Evolutionary conservation across 1,140 invertebrate species (phyloP).

Genomic region (Ericerus pela): DNA sequence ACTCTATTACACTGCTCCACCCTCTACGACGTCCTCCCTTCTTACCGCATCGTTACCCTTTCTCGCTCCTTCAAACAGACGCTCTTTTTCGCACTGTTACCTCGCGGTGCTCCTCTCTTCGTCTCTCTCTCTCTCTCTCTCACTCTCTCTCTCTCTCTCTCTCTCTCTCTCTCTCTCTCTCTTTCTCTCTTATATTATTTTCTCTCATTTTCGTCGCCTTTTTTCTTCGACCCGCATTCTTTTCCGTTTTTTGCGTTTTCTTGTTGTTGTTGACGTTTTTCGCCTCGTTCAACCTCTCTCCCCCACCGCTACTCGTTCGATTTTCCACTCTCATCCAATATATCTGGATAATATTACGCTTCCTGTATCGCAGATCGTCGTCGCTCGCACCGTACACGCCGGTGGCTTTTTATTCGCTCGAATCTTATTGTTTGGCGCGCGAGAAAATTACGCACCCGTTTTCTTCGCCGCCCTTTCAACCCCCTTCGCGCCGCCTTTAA

Average conservation of each 20-base stretch:
- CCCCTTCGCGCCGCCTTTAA: background rate
- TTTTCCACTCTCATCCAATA: background rate
- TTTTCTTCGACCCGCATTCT: too few relatives aligned
- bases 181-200: too few relatives aligned
- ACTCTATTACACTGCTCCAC: background rate
- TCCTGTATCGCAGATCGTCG: background rate
- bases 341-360: background rate
- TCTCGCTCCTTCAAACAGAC: too few relatives aligned
- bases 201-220: too few relatives aligned
- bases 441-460: background rate
- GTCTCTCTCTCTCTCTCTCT: too few relatives aligned
- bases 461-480: background rate
- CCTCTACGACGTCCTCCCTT: background rate
- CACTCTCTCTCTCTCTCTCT: too few relatives aligned
- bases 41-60: background rate
- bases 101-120: too few relatives aligned
- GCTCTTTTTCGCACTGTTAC: too few relatives aligned
- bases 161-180: too few relatives aligned
- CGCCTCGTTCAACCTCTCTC: background rate
- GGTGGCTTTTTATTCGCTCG: background rate
- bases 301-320: background rate
- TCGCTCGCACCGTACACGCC: background rate
- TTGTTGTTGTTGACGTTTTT: background rate
- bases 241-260: too few relatives aligned
- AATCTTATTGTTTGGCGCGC: background rate